Evolutionary conservation across 1,140 invertebrate species (phyloP).

Genomic region (Sipha flava): DNA sequence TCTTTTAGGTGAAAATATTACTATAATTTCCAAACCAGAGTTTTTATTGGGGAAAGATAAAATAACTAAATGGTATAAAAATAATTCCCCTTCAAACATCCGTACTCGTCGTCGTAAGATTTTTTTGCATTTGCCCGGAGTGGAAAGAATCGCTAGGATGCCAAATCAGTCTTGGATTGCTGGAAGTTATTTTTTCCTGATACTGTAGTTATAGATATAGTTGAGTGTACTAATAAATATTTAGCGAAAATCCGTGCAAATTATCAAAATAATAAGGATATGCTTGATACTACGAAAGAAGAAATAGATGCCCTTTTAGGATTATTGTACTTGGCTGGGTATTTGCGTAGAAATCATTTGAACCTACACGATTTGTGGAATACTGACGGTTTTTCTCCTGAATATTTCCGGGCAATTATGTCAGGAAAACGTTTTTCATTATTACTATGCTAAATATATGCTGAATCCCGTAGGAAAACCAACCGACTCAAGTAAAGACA

Average conservation of each 20-base stretch:
- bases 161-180: constrained; percentile 38
- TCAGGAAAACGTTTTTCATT: constrained; percentile 37
- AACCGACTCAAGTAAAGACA: no score
- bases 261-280: constrained; percentile 28
- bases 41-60: not conserved
- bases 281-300: not conserved
- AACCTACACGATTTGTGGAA: constrained; percentile 41
- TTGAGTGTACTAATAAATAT: constrained; percentile 35
- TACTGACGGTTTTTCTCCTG: constrained; percentile 37
- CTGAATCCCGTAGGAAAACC: no score
- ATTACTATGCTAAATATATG: no score
- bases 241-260: constrained; percentile 11
- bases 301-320: constrained; percentile 37
- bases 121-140: constrained; percentile 37
- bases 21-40: not conserved
- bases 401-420: constrained; percentile 37
- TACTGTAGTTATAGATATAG: constrained; percentile 37
- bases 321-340: constrained; percentile 36
- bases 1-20: not conserved
- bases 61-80: not conserved
- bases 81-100: not conserved
- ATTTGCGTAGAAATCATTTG: constrained; percentile 34
- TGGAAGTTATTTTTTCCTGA: constrained; percentile 39
- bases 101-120: not conserved
- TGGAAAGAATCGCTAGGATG: constrained; percentile 36